Evolutionary conservation across 2,888 invertebrate species (phyloP).

Genomic region (Automeris io): DNA sequence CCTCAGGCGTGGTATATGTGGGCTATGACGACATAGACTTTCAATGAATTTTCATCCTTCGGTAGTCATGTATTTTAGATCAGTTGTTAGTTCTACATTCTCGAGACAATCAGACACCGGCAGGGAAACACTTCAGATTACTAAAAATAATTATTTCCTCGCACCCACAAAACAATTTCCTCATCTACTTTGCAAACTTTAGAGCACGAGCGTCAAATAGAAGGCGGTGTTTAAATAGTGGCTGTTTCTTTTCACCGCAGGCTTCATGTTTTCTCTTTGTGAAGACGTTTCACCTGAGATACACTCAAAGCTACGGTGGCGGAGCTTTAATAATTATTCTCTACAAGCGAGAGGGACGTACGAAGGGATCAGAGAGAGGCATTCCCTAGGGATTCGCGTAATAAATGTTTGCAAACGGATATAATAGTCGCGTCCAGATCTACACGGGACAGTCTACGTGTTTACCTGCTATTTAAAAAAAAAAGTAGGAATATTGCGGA

Average conservation of each 20-base stretch:
- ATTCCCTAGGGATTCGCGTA: constrained; percentile 30
- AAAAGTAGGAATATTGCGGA: not conserved
- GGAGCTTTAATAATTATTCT: constrained; percentile 66
- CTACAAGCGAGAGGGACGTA: constrained; percentile 36
- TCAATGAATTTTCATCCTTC: too few species aligned
- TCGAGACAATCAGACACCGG: not conserved
- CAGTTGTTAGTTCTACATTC: too few species aligned
- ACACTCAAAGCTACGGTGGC: constrained; percentile 51
- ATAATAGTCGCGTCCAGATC: constrained; percentile 30
- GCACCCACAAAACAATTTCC: not conserved
- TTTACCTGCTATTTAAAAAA: not conserved
- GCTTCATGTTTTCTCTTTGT: constrained; percentile 52
- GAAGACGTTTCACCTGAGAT: constrained; percentile 45
- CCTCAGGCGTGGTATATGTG: too few species aligned
- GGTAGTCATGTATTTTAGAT: too few species aligned
- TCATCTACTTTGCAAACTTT: not conserved
- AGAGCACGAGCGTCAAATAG: not conserved
- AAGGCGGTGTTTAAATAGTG: constrained; percentile 31
- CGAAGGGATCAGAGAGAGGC: constrained; percentile 31
- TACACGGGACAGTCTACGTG: not conserved
- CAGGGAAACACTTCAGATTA: too few species aligned
- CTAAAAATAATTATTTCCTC: too few species aligned
- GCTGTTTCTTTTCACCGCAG: constrained; percentile 49
- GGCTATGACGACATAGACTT: too few species aligned
- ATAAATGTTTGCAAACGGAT: constrained; percentile 33